Evolutionary conservation across 2,113 vertebrate genomes (phyloP), one percentile per base, ranked within the genome.

Genomic region (Carassius auratus): DNA sequence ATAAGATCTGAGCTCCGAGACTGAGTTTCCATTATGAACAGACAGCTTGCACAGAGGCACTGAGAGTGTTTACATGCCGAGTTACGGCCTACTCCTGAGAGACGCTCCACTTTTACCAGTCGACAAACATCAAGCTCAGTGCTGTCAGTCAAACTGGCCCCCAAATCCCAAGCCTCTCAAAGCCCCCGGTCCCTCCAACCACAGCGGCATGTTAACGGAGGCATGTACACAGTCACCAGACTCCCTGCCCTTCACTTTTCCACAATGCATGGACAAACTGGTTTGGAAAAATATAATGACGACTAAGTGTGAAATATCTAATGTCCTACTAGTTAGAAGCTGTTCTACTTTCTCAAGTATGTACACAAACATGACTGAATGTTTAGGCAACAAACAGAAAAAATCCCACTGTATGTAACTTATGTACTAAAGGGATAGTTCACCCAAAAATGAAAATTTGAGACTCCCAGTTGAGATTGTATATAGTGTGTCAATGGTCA

Each of bases 101-200:
- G 76, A 71, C 38, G 10, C 8, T 48, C 66, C 1, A 1, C 30
- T 14, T 80, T 71, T 48, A 79, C 76, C 73, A 81, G 36, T 85
- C 64, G 84, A 85, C 66, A 85, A 85, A 85, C 85, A 75, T 74
- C 38, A 36, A 66, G 38, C 69, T 82, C 78, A 86, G 85, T 17
- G 78, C 85, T 86, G 85, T 57, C 85, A 81, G 48, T 86, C 85
- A 81, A 86, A 30, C 55, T 61, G 42, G 19, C 17, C 68, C 78
- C 85, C 55, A 81, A 75, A 81, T 76, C 85, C 85, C 85, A 75
- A 33, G 42, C 55, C 55, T 81, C 77, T 14, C 64, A 30, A 52
- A 77, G 21, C 33, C 36, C 38, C 17, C 23, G 4, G 36, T 80
- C 30, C 68, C 38, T 26, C 55, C 74, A 68, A 61, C 45, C 19